phyloP scores from a whole-genome alignment of 2,797 vertebrate genomes.

The Hippocampus kuda region DNA sequence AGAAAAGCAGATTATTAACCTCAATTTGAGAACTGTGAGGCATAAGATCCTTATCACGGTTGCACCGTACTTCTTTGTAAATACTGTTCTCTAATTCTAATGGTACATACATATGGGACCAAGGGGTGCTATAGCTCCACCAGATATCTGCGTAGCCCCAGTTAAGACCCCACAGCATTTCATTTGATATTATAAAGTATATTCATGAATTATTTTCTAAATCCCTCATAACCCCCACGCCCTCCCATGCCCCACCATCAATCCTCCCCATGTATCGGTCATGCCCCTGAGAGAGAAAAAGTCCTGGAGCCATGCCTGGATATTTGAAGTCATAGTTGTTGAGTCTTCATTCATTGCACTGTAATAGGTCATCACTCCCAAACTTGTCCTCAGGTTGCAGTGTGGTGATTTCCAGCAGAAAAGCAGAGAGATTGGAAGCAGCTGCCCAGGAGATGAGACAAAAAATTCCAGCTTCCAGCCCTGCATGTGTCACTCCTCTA shows the following conservation, averaged over 20 bases:
- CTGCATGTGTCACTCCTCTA: constrained; percentile 67
- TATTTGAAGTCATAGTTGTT: neutral
- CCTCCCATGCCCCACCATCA: too few species aligned
- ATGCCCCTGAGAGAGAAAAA: too few species aligned
- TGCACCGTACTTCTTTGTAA: neutral
- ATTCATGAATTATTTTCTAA: too few species aligned
- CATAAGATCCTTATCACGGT: neutral
- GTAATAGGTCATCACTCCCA: neutral
- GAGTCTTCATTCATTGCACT: neutral
- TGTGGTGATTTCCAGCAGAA: constrained; percentile 88
- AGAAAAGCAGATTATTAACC: neutral
- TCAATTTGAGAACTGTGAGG: neutral
- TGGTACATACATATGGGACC: neutral
- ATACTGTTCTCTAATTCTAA: neutral
- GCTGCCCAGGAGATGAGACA: constrained; percentile 71
- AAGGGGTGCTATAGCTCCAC: too few species aligned
- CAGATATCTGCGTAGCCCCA: too few species aligned
- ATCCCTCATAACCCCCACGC: too few species aligned
- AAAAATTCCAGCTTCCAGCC: constrained; percentile 52
- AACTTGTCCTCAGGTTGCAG: constrained; percentile 70
- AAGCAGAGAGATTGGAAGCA: constrained; percentile 69
- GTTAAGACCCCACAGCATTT: too few species aligned
- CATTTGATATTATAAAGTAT: too few species aligned
- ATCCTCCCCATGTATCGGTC: too few species aligned
- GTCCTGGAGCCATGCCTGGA: neutral